Evolutionary conservation across 2,113 vertebrate species (phyloP).

Genomic region (Tyto alba): DNA sequence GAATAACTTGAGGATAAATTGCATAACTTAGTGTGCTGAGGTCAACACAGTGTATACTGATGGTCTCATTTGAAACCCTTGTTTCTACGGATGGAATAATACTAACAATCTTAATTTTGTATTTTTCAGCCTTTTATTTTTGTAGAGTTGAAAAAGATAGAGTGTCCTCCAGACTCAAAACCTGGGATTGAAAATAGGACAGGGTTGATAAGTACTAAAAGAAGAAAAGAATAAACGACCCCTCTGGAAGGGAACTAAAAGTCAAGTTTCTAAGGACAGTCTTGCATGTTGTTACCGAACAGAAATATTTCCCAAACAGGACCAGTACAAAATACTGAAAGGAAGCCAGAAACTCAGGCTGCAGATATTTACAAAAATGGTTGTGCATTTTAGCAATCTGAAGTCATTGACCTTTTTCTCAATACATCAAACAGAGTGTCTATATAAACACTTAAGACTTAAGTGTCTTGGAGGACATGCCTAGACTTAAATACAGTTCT

Average conservation of each 20-base stretch:
- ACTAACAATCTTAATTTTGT: not conserved
- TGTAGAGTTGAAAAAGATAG: not conserved
- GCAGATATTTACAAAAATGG: not conserved
- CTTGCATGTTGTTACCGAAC: not conserved
- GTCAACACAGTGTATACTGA: not conserved
- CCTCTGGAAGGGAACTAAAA: not conserved
- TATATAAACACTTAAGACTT: not conserved
- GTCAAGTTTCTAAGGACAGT: not conserved
- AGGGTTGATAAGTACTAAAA: not conserved
- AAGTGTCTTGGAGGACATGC: not conserved
- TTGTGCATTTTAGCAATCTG: not conserved
- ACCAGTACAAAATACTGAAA: not conserved
- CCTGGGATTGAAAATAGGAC: not conserved
- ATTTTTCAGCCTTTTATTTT: not conserved
- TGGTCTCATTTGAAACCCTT: not conserved
- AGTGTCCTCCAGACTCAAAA: not conserved
- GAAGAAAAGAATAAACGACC: not conserved
- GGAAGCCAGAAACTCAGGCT: not conserved
- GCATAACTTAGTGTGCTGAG: not conserved
- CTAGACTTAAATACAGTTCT: not conserved
- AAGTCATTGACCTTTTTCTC: slow-evolving; percentile 22
- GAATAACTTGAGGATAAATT: not conserved
- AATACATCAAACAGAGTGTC: not conserved
- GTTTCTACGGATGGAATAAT: not conserved
- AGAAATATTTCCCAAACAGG: not conserved